A percentile compares a stretch with the other conserved stretches of the same genome.
phyloP scores from a whole-genome alignment of 2,797 vertebrate species.

The Acropternis orthonyx region DNA sequence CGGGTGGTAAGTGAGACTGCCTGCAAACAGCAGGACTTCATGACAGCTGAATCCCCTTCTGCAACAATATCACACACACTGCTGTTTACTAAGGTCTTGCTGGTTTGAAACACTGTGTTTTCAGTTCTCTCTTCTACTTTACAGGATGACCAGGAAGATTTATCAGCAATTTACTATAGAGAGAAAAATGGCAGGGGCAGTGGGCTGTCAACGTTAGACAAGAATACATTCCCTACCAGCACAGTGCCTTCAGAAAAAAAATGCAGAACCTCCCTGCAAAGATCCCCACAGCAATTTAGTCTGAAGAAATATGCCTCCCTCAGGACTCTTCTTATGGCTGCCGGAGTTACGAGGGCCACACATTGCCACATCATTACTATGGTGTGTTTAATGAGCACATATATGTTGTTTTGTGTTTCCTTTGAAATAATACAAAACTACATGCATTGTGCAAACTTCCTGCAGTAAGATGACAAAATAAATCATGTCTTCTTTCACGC shows the following conservation, averaged over 20 bases:
- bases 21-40: neutral
- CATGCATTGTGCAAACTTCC: neutral
- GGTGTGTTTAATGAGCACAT: neutral
- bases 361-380: neutral
- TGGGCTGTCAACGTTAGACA: fast-evolving
- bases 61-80: neutral
- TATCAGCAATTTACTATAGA: neutral
- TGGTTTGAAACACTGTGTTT: neutral
- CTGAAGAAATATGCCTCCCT: constrained; percentile 14
- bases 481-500: neutral
- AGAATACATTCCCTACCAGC: neutral
- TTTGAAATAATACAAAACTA: neutral
- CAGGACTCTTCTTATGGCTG: neutral
- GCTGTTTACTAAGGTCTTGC: neutral
- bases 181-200: neutral
- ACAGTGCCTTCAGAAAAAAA: neutral
- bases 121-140: neutral
- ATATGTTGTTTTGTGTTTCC: neutral
- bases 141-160: neutral
- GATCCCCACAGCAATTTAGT: neutral
- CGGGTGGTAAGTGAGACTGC: fast-evolving
- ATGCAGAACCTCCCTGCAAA: neutral
- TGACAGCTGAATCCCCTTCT: neutral
- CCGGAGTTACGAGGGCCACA: neutral
- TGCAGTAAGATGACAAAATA: neutral